Conservation (phyloP, 2,797 vertebrate genomes). For the Artibeus lituratus region DNA sequence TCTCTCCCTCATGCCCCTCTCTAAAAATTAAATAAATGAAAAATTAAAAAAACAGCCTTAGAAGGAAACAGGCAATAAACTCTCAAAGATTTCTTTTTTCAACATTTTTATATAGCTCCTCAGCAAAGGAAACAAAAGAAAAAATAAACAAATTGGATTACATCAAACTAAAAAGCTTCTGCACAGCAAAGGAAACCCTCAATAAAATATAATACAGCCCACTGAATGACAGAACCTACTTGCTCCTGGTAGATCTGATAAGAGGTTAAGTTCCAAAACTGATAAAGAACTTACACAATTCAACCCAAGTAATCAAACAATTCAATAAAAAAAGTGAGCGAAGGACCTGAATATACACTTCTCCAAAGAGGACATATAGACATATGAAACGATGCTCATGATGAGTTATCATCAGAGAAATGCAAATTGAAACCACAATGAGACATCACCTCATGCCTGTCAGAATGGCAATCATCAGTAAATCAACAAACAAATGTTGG, state of each 20-base stretch:
- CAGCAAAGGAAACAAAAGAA: no score
- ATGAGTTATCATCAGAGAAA: not conserved
- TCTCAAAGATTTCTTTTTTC: no score
- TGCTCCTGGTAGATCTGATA: not conserved
- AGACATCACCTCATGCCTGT: no score
- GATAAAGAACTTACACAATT: not conserved
- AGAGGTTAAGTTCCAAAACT: not conserved
- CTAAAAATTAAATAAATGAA: no score
- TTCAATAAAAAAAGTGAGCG: not conserved
- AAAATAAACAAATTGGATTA: no score
- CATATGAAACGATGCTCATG: not conserved
- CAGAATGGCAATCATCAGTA: no score
- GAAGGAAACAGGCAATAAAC: no score
- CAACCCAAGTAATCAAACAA: not conserved
- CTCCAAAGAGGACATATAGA: not conserved
- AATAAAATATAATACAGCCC: not conserved
- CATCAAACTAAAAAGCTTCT: not conserved
- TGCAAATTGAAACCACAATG: not conserved
- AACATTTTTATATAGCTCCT: no score
- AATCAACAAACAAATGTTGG: no score
- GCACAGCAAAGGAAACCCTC: not conserved
- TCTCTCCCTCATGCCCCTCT: no score
- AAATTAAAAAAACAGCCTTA: no score
- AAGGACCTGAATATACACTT: not conserved
- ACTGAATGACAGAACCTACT: not conserved